A percentile compares a stretch with the other conserved stretches of the same genome.
Conservation (phyloP, 2,797 vertebrate species). For the Cuculus canorus region DNA sequence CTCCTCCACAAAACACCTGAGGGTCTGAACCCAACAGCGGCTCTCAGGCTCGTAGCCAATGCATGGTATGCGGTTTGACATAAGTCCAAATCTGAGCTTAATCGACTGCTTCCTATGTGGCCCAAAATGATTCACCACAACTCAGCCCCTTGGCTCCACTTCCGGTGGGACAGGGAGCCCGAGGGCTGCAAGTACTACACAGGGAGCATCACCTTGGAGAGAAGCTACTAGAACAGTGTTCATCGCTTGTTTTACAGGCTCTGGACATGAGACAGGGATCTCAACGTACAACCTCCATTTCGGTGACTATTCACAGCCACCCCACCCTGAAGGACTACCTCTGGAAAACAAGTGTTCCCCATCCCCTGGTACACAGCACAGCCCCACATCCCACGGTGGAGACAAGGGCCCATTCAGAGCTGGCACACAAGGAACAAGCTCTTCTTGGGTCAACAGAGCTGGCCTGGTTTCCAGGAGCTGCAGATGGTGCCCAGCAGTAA, state of each 20-base stretch:
- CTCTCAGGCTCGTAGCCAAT: not conserved
- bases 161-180: not conserved
- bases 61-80: not conserved
- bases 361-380: not conserved
- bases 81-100: not conserved
- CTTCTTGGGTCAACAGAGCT: slow-evolving; percentile 13
- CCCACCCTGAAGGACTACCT: not conserved
- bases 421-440: not conserved
- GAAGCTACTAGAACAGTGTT: not conserved
- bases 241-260: not conserved
- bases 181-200: not conserved
- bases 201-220: not conserved
- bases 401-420: slow-evolving; percentile 45
- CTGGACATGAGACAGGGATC: not conserved
- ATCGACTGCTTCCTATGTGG: not conserved
- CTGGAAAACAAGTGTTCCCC: not conserved
- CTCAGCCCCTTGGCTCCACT: not conserved
- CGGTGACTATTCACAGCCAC: not conserved
- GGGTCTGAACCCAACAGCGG: not conserved
- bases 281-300: not conserved
- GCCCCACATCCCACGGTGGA: not conserved
- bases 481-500: slow-evolving; percentile 16
- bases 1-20: not conserved
- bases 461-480: slow-evolving; percentile 23
- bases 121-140: not conserved